phyloP scores from a whole-genome alignment of 2,797 vertebrate genomes.

The Synanceia verrucosa region DNA sequence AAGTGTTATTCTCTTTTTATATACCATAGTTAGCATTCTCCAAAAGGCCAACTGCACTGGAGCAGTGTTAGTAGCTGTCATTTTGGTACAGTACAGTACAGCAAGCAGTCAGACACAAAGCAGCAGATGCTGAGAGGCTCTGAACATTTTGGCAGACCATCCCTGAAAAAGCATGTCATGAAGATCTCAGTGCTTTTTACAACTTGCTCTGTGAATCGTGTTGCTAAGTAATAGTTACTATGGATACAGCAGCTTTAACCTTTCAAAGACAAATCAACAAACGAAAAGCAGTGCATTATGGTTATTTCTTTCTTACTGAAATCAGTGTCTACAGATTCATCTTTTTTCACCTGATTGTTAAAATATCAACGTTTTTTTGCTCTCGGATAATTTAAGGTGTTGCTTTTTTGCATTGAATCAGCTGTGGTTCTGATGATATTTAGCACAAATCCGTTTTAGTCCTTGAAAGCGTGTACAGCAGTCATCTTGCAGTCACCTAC shows the following conservation, averaged over 20 bases:
- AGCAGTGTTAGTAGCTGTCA: neutral
- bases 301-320: constrained; percentile 37
- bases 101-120: neutral
- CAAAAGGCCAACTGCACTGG: neutral
- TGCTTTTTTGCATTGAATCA: constrained; percentile 14
- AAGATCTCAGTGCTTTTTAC: constrained; percentile 22
- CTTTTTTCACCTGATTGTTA: neutral
- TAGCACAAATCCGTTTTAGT: constrained; percentile 10
- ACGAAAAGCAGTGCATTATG: constrained; percentile 56
- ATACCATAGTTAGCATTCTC: constrained; percentile 2
- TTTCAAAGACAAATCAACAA: constrained; percentile 58
- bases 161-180: constrained; percentile 16
- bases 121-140: neutral
- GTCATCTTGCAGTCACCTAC: constrained; percentile 7
- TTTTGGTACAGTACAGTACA: constrained; percentile 17
- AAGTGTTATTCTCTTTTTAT: constrained; percentile 74
- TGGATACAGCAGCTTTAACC: constrained; percentile 77
- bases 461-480: constrained; percentile 6
- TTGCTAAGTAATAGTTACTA: constrained; percentile 85
- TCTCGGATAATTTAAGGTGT: neutral
- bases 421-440: constrained; percentile 4
- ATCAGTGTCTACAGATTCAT: constrained; percentile 11
- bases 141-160: constrained; percentile 16
- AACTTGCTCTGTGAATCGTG: constrained; percentile 67
- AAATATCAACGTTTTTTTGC: constrained; percentile 24